Evolutionary conservation across 2,888 invertebrate genomes (phyloP), one percentile per base, ranked within the genome.

Genomic region (Panopea generosa): DNA sequence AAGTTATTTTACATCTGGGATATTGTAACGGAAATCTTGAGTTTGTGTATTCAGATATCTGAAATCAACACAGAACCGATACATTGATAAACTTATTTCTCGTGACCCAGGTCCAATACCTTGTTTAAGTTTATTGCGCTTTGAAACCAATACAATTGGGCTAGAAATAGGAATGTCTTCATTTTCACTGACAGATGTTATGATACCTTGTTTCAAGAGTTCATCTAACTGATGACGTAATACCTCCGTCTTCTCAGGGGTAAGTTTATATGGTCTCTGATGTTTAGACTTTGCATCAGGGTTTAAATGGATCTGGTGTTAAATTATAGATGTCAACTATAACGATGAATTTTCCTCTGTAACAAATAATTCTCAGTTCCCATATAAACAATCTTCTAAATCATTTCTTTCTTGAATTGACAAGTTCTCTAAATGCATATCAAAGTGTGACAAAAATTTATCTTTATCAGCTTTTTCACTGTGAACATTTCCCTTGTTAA

Each of bases 41-140:
- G 73, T 68, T 45, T 81, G 74, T 1, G 70, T 56, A 53, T 81
- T 77, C 11, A 77, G 53, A 26, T 69, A 73, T 7, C 72, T 29
- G 45, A 72, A 77, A 49, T 77, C 77, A 22, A 67, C 67, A 55
- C 68, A 76, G 26, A 77, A 77, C 20, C 62, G 50, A 45, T 43
- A 67, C 4, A 38, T 61, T 22, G 63, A 77, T 20, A 77, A 45
- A 57, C 71, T 77, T 50, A 63, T 26, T 24, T 70, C 70, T 18
- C 16, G 7, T 9, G 68, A 60, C 2, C 38, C 50, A 53, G 53
- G 38, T 11, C 29, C 22, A 16, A 55, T 53, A 40, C 62, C 62
- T 20, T 56, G 9, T 20, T 61, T 70, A 7, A 55, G 62, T 45
- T 73, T 66, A 45, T 73, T 66, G 2, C 67, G 72, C 26, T 73